A percentile compares a stretch with the other conserved stretches of the same genome.
Evolutionary conservation across 2,797 vertebrate genomes (phyloP).

Genomic region (Gastrophryne carolinensis): DNA sequence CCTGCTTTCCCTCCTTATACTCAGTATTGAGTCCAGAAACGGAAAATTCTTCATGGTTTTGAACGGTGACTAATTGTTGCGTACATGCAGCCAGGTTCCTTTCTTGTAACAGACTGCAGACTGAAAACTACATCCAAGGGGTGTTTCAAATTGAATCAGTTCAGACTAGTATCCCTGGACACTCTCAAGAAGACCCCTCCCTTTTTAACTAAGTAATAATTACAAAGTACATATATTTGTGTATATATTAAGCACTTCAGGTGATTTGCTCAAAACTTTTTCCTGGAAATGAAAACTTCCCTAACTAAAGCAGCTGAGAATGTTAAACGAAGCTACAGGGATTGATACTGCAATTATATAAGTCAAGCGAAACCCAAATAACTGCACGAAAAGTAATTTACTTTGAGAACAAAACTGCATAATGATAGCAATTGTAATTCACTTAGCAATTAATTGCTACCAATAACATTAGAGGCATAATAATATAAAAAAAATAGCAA

Average conservation of each 20-base stretch:
- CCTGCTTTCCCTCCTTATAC: no score
- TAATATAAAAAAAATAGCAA: neutral
- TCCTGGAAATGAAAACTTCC: neutral
- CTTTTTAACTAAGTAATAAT: no score
- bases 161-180: no score
- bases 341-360: conserved; percentile 11
- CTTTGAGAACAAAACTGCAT: neutral
- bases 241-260: no score
- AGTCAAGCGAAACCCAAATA: conserved; percentile 19
- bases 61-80: no score
- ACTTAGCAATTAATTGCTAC: conserved; percentile 13
- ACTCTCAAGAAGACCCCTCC: no score
- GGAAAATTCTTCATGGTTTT: no score
- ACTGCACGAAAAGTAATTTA: conserved; percentile 1
- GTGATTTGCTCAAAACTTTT: neutral
- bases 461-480: neutral
- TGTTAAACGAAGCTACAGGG: neutral
- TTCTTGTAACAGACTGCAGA: no score
- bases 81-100: no score
- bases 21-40: no score
- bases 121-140: no score
- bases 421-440: neutral
- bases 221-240: conserved; percentile 4
- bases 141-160: no score
- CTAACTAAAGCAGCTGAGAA: neutral